Conservation (phyloP, 1,140 invertebrate genomes). For the Asbolus verrucosus region DNA sequence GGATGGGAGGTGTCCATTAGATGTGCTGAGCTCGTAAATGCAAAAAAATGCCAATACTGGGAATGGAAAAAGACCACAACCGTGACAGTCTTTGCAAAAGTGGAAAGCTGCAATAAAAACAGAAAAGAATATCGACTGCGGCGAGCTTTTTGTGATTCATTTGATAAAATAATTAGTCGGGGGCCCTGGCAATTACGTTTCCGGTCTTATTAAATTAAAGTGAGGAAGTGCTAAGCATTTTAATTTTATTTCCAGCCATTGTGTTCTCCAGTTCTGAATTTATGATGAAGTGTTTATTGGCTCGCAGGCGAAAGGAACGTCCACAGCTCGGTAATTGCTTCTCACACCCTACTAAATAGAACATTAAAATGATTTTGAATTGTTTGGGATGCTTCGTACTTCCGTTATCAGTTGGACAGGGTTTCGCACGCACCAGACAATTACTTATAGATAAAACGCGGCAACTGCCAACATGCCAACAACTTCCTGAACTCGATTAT, state of each 20-base stretch:
- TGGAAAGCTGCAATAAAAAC: conserved; percentile 10
- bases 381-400: conserved; percentile 29
- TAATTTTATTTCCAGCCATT: conserved; percentile 59
- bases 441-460: too few relatives aligned
- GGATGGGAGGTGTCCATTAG: too few relatives aligned
- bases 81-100: not conserved
- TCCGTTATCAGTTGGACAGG: not conserved
- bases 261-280: conserved; percentile 50
- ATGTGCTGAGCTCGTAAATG: not conserved
- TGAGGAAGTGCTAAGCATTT: conserved; percentile 60
- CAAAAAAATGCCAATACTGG: not conserved
- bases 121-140: conserved; percentile 2
- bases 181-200: conserved; percentile 57
- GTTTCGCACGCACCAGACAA: conserved; percentile 4
- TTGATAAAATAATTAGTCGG: conserved; percentile 60
- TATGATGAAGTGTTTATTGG: conserved; percentile 55
- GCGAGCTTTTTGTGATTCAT: conserved; percentile 54
- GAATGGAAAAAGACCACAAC: too few relatives aligned
- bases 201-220: conserved; percentile 62
- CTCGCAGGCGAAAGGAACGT: conserved; percentile 44
- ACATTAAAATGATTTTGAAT: conserved; percentile 47
- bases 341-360: conserved; percentile 41
- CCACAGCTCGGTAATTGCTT: conserved; percentile 47
- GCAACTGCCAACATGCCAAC: too few relatives aligned
- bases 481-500: not conserved